These are phyloP conservation scores for Smutsia gigantea DNA, from an alignment of 2,797 vertebrate species.

Conservation along the genomic window DNA sequence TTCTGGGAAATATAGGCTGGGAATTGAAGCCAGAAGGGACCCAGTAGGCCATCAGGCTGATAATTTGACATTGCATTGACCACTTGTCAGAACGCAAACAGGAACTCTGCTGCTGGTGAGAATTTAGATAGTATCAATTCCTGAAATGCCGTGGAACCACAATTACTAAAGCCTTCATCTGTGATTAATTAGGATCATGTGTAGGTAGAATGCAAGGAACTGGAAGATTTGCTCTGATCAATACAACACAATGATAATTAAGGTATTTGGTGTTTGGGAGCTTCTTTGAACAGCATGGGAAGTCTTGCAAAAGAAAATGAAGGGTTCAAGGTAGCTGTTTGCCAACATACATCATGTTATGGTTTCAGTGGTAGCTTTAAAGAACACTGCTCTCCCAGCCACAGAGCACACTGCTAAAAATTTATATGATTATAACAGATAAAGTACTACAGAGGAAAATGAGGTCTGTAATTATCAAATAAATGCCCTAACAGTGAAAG, in stretches of 20 bases:
- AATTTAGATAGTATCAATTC: not conserved
- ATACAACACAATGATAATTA: not conserved
- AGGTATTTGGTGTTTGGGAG: not conserved
- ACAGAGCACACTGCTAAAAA: not conserved
- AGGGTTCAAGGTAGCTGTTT: not conserved
- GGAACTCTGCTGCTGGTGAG: not conserved
- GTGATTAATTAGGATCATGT: not conserved
- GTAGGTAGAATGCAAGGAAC: not conserved
- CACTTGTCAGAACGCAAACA: not conserved
- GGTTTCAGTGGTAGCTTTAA: not conserved
- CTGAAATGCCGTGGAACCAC: not conserved
- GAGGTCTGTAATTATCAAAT: not conserved
- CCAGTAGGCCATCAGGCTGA: not conserved
- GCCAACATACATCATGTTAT: not conserved
- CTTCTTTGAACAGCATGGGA: not conserved
- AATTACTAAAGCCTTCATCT: not conserved
- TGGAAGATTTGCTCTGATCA: not conserved
- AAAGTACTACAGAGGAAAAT: not conserved
- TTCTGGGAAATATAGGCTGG: not conserved
- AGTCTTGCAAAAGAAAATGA: not conserved
- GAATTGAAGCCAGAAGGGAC: not conserved
- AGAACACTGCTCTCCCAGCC: not conserved
- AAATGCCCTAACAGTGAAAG: not conserved
- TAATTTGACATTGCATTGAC: not conserved
- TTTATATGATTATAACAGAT: not conserved